Conservation (phyloP, 2,888 invertebrate species). For the Lamellibrachia columna region DNA sequence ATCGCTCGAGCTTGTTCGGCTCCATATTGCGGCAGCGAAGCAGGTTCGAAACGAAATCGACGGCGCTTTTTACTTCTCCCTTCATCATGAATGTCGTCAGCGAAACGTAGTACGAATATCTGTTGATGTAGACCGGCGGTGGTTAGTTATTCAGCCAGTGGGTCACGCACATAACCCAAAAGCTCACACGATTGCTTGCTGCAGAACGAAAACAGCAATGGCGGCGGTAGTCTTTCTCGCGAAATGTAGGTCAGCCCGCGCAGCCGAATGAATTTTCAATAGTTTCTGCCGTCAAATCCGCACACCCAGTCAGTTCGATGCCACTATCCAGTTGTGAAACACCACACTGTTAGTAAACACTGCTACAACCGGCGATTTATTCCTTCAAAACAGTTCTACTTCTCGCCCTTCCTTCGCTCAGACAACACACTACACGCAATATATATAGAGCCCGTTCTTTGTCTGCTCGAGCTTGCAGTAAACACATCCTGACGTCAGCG, state of each 20-base stretch:
- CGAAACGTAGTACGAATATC: conserved; percentile 30
- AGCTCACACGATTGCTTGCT: neutral
- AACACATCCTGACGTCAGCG: conserved; percentile 16
- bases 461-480: conserved; percentile 16
- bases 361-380: conserved; percentile 12
- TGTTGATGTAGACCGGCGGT: neutral
- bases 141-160: conserved; percentile 1
- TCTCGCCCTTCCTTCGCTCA: conserved; percentile 12
- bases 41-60: conserved; percentile 41
- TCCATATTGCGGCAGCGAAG: conserved; percentile 35
- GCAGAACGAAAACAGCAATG: conserved; percentile 16
- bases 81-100: conserved; percentile 47
- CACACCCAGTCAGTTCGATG: conserved; percentile 9
- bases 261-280: conserved; percentile 11
- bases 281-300: neutral
- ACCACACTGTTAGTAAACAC: conserved; percentile 16
- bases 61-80: conserved; percentile 55
- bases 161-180: neutral
- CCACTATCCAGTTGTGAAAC: conserved; percentile 13
- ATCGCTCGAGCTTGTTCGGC: conserved; percentile 32
- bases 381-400: conserved; percentile 11
- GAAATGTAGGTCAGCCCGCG: conserved; percentile 5
- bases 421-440: neutral
- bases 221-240: conserved; percentile 12
- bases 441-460: conserved; percentile 16